Evolutionary conservation across 1,140 invertebrate genomes (phyloP).

Genomic region (Saxidomus purpurata): DNA sequence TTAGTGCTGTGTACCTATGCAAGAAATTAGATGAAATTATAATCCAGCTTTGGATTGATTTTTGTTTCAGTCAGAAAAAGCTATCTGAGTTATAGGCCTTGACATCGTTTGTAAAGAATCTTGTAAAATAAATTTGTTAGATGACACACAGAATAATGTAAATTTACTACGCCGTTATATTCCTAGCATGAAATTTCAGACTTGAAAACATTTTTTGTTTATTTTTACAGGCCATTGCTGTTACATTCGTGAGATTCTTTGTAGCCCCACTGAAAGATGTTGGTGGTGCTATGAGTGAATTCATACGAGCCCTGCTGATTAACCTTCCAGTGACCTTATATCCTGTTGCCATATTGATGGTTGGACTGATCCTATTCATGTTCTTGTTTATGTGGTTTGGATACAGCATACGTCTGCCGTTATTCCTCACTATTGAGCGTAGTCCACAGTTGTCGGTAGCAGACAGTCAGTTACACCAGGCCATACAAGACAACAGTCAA

Average conservation of each 20-base stretch:
- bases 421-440: conserved; percentile 76
- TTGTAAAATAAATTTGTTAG: no score
- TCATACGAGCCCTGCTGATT: conserved; percentile 73
- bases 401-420: conserved; percentile 77
- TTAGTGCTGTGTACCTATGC: no score
- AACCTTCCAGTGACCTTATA: conserved; percentile 77
- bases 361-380: conserved; percentile 71
- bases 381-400: conserved; percentile 77
- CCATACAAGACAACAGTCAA: conserved; percentile 62
- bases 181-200: no score
- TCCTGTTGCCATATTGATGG: conserved; percentile 70
- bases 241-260: conserved; percentile 77
- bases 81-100: no score
- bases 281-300: conserved; percentile 75
- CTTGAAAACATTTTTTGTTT: no score
- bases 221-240: conserved; percentile 75
- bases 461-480: conserved; percentile 57
- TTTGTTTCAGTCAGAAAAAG: no score
- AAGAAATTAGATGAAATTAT: no score
- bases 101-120: no score
- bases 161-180: no score
- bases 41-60: no score
- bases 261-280: conserved; percentile 77
- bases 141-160: no score
- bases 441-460: conserved; percentile 36